Evolutionary conservation across 2,113 vertebrate genomes (phyloP).

Genomic region (Coryphaenoides rupestris): DNA sequence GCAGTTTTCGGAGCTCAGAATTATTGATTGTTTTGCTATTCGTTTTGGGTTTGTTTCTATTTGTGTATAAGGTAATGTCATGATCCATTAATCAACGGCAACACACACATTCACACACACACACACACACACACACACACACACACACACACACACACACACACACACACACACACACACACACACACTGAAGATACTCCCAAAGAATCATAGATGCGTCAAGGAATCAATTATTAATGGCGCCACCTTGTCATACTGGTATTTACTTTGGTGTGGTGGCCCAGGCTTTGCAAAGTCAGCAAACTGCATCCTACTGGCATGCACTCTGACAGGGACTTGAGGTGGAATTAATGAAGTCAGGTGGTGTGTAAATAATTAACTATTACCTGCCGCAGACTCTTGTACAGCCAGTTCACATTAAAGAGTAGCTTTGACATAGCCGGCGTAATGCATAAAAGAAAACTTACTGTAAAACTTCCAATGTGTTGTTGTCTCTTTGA

Average conservation of each 20-base stretch:
- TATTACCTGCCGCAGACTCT: too few species aligned
- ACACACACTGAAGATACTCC: constrained; percentile 10
- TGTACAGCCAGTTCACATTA: background rate
- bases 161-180: background rate
- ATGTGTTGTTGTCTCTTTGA: too few species aligned
- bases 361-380: too few species aligned
- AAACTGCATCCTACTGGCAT: constrained; percentile 11
- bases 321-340: too few species aligned
- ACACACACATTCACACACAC: too few species aligned
- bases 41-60: constrained; percentile 14
- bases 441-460: too few species aligned
- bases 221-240: constrained; percentile 51
- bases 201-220: constrained; percentile 38
- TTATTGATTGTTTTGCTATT: background rate
- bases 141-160: too few species aligned
- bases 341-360: too few species aligned
- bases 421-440: too few species aligned
- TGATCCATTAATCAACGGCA: background rate
- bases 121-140: too few species aligned
- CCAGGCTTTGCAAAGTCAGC: constrained; percentile 40
- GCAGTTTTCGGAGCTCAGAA: too few species aligned
- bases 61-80: background rate
- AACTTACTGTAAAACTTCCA: too few species aligned
- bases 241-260: constrained; percentile 33
- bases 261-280: constrained; percentile 29